Conservation (phyloP, 1,140 invertebrate species). For the Drosophila equinoxialis region DNA sequence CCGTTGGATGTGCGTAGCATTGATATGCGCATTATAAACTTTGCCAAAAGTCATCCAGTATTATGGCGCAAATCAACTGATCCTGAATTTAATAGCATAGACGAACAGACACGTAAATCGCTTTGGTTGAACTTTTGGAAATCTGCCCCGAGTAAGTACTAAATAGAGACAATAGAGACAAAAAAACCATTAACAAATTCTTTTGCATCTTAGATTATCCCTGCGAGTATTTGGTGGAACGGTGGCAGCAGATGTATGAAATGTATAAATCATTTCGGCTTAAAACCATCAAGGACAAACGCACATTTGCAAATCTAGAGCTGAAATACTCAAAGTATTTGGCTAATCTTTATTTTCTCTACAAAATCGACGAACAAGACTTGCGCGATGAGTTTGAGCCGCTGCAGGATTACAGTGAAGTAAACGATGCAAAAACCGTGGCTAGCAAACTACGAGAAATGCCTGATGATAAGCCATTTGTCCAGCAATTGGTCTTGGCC, state of each 20-base stretch:
- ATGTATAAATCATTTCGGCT: slow-evolving; percentile 80
- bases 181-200: not conserved
- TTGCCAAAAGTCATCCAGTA: slow-evolving; percentile 79
- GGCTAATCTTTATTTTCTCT: slow-evolving; percentile 72
- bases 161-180: too few relatives aligned
- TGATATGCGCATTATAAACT: slow-evolving; percentile 74
- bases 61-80: slow-evolving; percentile 75
- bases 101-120: slow-evolving; percentile 71
- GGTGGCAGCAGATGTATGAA: slow-evolving; percentile 79
- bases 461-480: slow-evolving; percentile 74
- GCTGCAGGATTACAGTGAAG: slow-evolving; percentile 52
- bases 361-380: slow-evolving; percentile 78
- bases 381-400: slow-evolving; percentile 73
- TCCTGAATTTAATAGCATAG: slow-evolving; percentile 71
- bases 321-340: slow-evolving; percentile 79
- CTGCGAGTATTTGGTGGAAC: slow-evolving; percentile 69
- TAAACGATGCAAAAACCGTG: not conserved
- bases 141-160: slow-evolving; percentile 54
- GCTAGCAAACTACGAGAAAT: slow-evolving; percentile 66
- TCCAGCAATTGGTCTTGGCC: slow-evolving; percentile 57
- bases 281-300: slow-evolving; percentile 72
- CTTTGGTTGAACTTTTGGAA: slow-evolving; percentile 75
- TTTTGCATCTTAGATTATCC: slow-evolving; percentile 54
- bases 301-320: slow-evolving; percentile 65
- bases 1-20: slow-evolving; percentile 66